A percentile compares a stretch with the other conserved stretches of the same genome.
Conservation (phyloP, 2,797 vertebrate species). For the Trichosurus vulpecula region DNA sequence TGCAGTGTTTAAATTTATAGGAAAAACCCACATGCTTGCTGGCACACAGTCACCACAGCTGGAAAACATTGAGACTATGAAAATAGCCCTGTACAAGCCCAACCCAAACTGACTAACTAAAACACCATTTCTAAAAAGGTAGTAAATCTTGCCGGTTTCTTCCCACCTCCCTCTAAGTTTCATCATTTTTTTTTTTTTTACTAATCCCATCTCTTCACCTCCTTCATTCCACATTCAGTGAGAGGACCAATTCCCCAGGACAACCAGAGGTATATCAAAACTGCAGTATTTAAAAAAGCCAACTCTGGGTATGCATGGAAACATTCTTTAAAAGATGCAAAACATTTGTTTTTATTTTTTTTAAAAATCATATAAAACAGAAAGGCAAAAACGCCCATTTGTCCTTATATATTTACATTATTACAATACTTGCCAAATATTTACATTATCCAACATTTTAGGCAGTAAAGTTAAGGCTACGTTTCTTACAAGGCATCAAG, state of each 20-base stretch:
- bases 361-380: conserved; percentile 83
- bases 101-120: conserved; percentile 79
- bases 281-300: not conserved
- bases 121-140: conserved; percentile 73
- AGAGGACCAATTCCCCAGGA: not conserved
- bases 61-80: conserved; percentile 91
- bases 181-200: not conserved
- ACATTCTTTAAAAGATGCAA: conserved; percentile 65
- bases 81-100: conserved; percentile 80
- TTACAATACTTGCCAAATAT: conserved; percentile 91
- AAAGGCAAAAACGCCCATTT: conserved; percentile 80
- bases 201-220: not conserved
- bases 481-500: conserved; percentile 94
- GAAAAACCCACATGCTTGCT: conserved; percentile 91
- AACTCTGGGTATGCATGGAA: not conserved
- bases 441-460: conserved; percentile 87
- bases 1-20: conserved; percentile 97
- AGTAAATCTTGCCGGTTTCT: conserved; percentile 14
- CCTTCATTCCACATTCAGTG: not conserved
- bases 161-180: not conserved
- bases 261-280: not conserved
- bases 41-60: conserved; percentile 90
- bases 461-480: conserved; percentile 87
- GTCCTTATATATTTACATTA: conserved; percentile 93
- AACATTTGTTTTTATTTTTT: conserved; percentile 76